Base-by-base conservation (phyloP, 2,113 vertebrate species). In the Vidua chalybeata region DNA sequence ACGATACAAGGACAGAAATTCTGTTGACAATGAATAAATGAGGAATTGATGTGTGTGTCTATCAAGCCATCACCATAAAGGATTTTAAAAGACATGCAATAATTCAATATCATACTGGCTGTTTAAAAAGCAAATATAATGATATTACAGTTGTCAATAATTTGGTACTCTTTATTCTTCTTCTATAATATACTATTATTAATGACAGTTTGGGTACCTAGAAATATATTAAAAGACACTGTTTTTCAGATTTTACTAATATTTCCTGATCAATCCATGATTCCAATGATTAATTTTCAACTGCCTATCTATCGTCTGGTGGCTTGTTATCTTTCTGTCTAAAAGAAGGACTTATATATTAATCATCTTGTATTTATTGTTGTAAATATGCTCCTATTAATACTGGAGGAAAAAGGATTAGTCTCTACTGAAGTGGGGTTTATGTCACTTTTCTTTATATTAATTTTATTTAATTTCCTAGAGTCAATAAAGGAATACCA, bases 141-240 rank as follows among this genome's bases (percentile, higher is more conserved):
- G 3, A 81, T 61, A 73, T 23, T 87, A 20, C 23, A 77, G 37
- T 49, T 77, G 14, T 23, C 43, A 72, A 30, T n/a, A 82, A 18
- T 28, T 68, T 33, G 23, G 13, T 62, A 35, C 3, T 69, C 7
- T 74, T 75, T 11, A 33, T 72, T 87, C 35, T 88, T 75, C 24
- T 51, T 11, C 11, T 55, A 5, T 20, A 37, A 33, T 20, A 28
- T 13, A 8, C 2, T 37, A 19, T 31, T 0, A 0, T 63, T 59
- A 67, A 49, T 49, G 61, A 41, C 24, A 62, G 3, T 26, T 59
- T 55, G 28, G 16, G 13, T 35, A 73, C 19, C 30, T 48, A n/a
- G 6, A 2, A 55, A 55, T 80, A 31, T 30, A 46, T 20, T 21
- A 39, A 72, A 49, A 28, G 14, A 17, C 24, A 66, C 7, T 62